Evolutionary conservation across 2,888 invertebrate species (phyloP), one percentile per base, ranked within the genome.

Genomic region (Ormyrus rosae): DNA sequence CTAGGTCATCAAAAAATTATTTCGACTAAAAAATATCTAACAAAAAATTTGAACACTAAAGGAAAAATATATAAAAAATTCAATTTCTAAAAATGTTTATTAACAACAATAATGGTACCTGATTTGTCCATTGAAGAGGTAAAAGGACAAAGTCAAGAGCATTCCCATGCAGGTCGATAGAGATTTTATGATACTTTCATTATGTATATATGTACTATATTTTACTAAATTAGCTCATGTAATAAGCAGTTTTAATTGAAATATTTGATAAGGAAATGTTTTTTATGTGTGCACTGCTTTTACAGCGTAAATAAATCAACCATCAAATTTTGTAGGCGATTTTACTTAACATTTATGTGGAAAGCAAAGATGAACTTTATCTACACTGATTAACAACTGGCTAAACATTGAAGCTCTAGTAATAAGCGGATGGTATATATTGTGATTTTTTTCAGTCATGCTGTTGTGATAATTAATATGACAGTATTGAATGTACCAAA

Each of bases 141-240:
- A 78, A 83, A 69, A 69, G 63, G 55, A 61, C 68, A 76, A 80
- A 72, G 58, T 64, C 81, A 86, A 87, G 85, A 84, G 84, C 89
- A 89, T 89, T 88, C 88, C 82, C 89, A 89, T 89, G 89, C 89
- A 88, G 67, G 73, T 71, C 71, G 65, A 34, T 69, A 67, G 50
- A 55, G 58, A 74, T 68, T 65, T 68, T 63, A 51, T 69, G n/a
- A 19, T 65, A 60, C 58, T 45, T 58, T 64, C 34, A 48, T 73
- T 19, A 60, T 13, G 51, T 51, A 64, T 19, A 48, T 75, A 51
- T 67, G 51, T 67, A 53, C 19, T 58, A 65, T 61, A 68, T 69
- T 69, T 74, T 60, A 9, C 56, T 68, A 79, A 58, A 13, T 73
- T 56, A 68, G 50, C 61, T 79, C 7, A 45, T 13, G 10, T 19